These are phyloP conservation scores for Reinhardtius hippoglossoides DNA, from an alignment of 2,113 vertebrate genomes.

Conservation along the genomic window DNA sequence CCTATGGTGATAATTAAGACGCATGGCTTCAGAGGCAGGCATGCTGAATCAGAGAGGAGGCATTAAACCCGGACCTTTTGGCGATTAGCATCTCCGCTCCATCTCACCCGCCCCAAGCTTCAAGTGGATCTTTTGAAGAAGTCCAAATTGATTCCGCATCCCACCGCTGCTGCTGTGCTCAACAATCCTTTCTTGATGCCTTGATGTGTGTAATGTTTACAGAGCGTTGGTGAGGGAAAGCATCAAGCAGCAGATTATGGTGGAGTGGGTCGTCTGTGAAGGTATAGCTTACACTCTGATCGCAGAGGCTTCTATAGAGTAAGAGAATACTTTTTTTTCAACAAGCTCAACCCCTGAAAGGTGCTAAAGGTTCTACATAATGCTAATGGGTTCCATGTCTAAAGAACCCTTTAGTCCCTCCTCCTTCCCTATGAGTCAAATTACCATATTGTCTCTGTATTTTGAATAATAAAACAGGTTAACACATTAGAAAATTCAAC, in stretches of 20 bases:
- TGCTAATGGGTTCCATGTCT: too few species aligned
- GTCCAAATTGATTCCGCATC: conserved; percentile 79
- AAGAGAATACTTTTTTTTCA: background rate
- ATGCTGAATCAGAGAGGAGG: conserved; percentile 71
- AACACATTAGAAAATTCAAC: too few species aligned
- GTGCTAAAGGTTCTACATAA: too few species aligned
- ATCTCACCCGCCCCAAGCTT: conserved; percentile 66
- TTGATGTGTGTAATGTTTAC: conserved; percentile 75
- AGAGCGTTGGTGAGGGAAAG: conserved; percentile 34
- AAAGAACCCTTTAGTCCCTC: too few species aligned
- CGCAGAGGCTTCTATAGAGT: conserved; percentile 25
- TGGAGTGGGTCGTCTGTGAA: conserved; percentile 26
- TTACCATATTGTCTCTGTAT: too few species aligned
- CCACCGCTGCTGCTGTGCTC: conserved; percentile 35
- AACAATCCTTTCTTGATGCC: conserved; percentile 66
- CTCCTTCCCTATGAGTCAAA: too few species aligned
- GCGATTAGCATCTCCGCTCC: conserved; percentile 77
- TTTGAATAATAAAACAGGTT: too few species aligned
- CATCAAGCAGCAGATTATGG: conserved; percentile 28
- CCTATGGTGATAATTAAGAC: conserved; percentile 81
- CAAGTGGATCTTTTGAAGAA: conserved; percentile 81
- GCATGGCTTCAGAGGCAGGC: conserved; percentile 67
- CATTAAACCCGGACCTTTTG: conserved; percentile 77
- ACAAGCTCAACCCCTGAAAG: too few species aligned
- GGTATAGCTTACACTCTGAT: conserved; percentile 5